Percentiles rank a stretch among this genome's conserved stretches.
These are phyloP conservation scores for Galago senegalensis DNA, from an alignment of 2,797 vertebrate genomes.

Conservation along the genomic window DNA sequence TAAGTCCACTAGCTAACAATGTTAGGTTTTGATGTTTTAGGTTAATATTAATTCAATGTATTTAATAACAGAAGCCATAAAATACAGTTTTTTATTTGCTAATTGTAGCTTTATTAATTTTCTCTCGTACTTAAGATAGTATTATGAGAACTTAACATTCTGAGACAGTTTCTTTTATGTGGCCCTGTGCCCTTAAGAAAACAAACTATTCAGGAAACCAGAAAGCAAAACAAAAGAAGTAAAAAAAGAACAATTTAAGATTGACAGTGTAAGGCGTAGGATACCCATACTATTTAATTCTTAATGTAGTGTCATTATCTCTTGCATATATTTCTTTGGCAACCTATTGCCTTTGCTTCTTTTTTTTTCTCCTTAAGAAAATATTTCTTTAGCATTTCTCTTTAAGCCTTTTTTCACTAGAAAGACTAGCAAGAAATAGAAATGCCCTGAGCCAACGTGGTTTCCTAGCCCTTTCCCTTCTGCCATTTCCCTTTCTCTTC, in stretches of 20 bases:
- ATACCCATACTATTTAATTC: conserved; percentile 21
- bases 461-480: neutral
- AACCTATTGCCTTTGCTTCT: neutral
- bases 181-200: neutral
- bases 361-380: neutral
- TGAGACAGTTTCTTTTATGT: conserved; percentile 56
- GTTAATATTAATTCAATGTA: conserved; percentile 11
- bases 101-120: conserved; percentile 56
- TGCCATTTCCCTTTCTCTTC: neutral
- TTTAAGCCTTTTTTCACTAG: conserved; percentile 25
- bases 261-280: neutral
- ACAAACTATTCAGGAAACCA: conserved; percentile 47
- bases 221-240: conserved; percentile 18
- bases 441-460: neutral
- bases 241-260: neutral
- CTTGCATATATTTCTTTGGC: neutral
- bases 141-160: conserved; percentile 32
- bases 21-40: conserved; percentile 61
- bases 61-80: neutral
- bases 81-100: conserved; percentile 23
- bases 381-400: conserved; percentile 37
- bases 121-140: conserved; percentile 15
- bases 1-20: conserved; percentile 64
- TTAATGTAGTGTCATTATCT: neutral
- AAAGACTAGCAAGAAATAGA: conserved; percentile 34